Base-by-base conservation (phyloP, 2,888 invertebrate species). In the Ditula angustiorana region DNA sequence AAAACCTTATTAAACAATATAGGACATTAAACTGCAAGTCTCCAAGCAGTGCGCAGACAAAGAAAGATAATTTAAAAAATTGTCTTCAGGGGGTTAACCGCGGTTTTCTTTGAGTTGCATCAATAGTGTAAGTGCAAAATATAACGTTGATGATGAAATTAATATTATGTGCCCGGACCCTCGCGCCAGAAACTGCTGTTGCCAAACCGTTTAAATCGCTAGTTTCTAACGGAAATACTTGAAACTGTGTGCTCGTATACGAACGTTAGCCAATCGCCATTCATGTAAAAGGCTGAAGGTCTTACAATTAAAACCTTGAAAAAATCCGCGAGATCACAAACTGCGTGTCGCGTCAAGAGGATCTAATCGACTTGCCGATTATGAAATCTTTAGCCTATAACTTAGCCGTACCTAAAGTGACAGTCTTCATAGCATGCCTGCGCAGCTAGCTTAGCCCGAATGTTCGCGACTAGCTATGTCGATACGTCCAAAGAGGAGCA, bases 191-290 rank as follows among this genome's bases (percentile, higher is more conserved):
- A 74, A 71, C 77, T 76, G 75, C 66, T 76, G 72, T 88, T 88
- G 83, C 81, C 70, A 71, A 86, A 88, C 81, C 66, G 75, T 73
- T 75, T 77, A 79, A 83, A 80, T 76, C 75, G 79, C 76, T 81
- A 81, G 83, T 87, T 87, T 88, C 84, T 82, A 86, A 88, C 85
- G 88, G 88, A 88, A 88, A 87, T 82, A 76, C 76, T 71, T 75
- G 74, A 76, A 80, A 79, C 76, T 73, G 73, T 72, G 74, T 76
- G 80, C 83, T 79, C 81, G 75, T 82, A 81, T 75, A 77, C 66
- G 72, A 71, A 72, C 74, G 78, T 88, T 87, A 77, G 74, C 82
- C 83, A 88, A 89, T 76, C 78, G 76, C 81, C 85, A 86, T 86
- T 84, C 84, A 87, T 83, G 83, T 84, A 85, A 83, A 80, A 72